Conservation (phyloP, 2,888 invertebrate genomes). For the Platycheirus rosarum region DNA sequence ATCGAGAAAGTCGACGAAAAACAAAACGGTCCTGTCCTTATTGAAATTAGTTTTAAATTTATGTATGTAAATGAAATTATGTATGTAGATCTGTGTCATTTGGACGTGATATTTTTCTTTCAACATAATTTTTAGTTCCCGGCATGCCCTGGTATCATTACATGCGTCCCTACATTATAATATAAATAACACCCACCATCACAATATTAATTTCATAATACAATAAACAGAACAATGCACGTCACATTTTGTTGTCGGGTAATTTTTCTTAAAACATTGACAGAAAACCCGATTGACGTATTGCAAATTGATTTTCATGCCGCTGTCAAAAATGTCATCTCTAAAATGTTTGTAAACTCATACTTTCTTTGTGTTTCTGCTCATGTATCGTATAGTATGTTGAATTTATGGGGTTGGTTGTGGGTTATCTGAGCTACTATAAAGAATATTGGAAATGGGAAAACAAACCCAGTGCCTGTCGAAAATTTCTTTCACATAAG, state of each 20-base stretch:
- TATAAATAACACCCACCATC: no score
- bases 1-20: no score
- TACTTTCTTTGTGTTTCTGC: conserved; percentile 29
- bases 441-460: conserved; percentile 49
- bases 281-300: conserved; percentile 78
- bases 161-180: no score
- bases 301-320: conserved; percentile 81
- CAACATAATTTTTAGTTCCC: no score
- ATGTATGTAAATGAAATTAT: no score
- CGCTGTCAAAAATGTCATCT: conserved; percentile 77
- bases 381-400: conserved; percentile 19
- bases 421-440: conserved; percentile 21
- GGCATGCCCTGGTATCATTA: no score
- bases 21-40: no score
- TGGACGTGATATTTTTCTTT: no score
- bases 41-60: no score
- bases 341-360: conserved; percentile 57
- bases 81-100: no score
- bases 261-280: conserved; percentile 58
- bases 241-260: conserved; percentile 69
- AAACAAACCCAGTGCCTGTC: conserved; percentile 51
- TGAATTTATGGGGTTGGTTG: conserved; percentile 3
- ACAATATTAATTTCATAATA: no score
- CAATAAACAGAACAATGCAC: conserved; percentile 38
- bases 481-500: conserved; percentile 76